These are phyloP conservation scores for Bambusicola thoracicus DNA, from an alignment of 2,113 vertebrate species.

Conservation along the genomic window DNA sequence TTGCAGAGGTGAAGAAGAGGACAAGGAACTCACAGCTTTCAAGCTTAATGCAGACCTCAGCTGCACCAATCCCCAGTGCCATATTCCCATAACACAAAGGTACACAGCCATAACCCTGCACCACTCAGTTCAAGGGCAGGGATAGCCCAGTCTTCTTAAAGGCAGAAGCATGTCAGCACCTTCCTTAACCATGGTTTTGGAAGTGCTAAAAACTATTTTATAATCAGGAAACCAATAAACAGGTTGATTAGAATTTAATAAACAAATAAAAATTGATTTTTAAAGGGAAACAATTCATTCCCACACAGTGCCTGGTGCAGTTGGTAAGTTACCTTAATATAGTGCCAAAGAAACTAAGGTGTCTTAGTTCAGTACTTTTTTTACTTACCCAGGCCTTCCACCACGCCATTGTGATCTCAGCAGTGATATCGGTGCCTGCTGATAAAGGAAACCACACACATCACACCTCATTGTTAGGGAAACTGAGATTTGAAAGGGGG, in stretches of 20 bases:
- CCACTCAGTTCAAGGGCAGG: background rate
- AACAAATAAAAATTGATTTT: no score
- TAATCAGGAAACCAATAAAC: background rate
- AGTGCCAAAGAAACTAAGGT: background rate
- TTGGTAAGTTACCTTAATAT: background rate
- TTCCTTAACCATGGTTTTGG: background rate
- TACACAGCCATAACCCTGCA: background rate
- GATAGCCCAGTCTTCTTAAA: background rate
- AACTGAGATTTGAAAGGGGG: background rate
- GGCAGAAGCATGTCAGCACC: background rate
- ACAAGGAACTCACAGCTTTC: background rate
- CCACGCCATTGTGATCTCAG: constrained; percentile 50
- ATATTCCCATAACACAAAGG: background rate
- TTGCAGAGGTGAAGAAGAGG: background rate
- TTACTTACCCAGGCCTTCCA: constrained; percentile 71
- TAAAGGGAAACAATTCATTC: background rate
- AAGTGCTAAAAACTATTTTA: background rate
- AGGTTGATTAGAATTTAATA: no score
- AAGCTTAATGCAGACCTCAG: background rate
- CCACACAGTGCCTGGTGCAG: background rate
- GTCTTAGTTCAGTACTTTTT: background rate
- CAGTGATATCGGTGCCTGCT: background rate
- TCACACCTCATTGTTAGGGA: background rate
- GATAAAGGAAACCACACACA: background rate
- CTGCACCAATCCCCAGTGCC: background rate